phyloP scores from a whole-genome alignment of 2,113 vertebrate species.

The Aldabrachelys gigantea region DNA sequence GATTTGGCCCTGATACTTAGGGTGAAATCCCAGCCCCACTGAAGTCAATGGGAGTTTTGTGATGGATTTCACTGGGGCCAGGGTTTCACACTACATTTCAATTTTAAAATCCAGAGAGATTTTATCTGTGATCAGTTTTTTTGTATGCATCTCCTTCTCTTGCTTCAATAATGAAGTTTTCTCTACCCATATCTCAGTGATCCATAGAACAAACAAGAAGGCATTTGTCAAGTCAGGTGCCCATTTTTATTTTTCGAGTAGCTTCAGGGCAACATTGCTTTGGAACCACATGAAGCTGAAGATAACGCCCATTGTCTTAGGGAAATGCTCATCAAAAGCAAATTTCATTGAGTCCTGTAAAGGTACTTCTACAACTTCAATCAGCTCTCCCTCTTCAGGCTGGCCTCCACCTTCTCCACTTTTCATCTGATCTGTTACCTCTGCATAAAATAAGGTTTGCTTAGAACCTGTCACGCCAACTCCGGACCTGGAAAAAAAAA shows the following conservation, averaged over 20 bases:
- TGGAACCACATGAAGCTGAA: slow-evolving; percentile 94
- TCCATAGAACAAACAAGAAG: neutral
- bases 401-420: slow-evolving; percentile 84
- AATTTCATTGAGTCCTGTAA: slow-evolving; percentile 90
- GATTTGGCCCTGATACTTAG: neutral
- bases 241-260: slow-evolving; percentile 34
- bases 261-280: slow-evolving; percentile 85
- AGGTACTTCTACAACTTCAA: slow-evolving; percentile 90
- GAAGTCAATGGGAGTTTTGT: neutral
- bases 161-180: neutral
- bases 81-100: neutral
- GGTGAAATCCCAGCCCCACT: neutral
- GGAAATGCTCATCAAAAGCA: slow-evolving; percentile 86
- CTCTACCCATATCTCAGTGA: neutral
- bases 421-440: slow-evolving; percentile 89
- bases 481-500: slow-evolving; percentile 79
- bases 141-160: no score
- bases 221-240: neutral
- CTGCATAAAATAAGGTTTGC: slow-evolving; percentile 91
- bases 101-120: slow-evolving; percentile 24
- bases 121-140: neutral
- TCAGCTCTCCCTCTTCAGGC: slow-evolving; percentile 87
- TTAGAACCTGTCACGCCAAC: slow-evolving; percentile 88
- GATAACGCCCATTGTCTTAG: slow-evolving; percentile 89
- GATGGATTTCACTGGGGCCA: neutral